These are phyloP conservation scores for Chamaea fasciata DNA, from an alignment of 2,113 vertebrate species.

Conservation along the genomic window DNA sequence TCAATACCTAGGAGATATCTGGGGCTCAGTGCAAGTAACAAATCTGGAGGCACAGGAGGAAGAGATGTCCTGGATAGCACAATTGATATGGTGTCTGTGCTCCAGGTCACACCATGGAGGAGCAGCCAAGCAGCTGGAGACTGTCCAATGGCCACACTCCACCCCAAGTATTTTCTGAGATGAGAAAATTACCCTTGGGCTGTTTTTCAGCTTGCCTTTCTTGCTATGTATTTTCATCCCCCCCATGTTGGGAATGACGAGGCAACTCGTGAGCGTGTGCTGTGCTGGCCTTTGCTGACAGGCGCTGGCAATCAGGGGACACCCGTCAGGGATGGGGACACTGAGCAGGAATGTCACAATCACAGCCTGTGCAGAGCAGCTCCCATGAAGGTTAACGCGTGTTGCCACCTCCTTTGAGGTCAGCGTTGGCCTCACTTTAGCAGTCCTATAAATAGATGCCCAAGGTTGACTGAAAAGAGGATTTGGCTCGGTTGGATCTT, in stretches of 20 bases:
- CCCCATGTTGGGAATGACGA: not conserved
- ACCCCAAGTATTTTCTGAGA: not conserved
- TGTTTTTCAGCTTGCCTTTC: not conserved
- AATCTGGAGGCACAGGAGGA: not conserved
- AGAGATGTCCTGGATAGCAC: not conserved
- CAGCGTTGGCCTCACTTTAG: not conserved
- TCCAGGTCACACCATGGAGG: fast-evolving
- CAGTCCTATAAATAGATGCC: conserved; percentile 44
- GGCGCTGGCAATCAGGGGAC: not conserved
- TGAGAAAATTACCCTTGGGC: not conserved
- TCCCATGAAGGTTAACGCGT: not conserved
- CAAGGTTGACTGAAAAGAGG: not conserved
- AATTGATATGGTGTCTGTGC: fast-evolving
- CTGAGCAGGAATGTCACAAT: not conserved
- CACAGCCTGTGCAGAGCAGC: not conserved
- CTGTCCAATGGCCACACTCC: not conserved
- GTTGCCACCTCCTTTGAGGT: conserved; percentile 19
- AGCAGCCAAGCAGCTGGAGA: not conserved
- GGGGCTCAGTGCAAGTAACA: not conserved
- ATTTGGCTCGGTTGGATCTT: conserved; percentile 16
- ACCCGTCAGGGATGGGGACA: not conserved
- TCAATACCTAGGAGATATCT: not conserved
- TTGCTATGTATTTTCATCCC: not conserved
- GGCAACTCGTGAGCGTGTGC: not conserved
- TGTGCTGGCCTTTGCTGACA: not conserved